Base-by-base conservation (phyloP, 2,113 vertebrate genomes). In the Psephotus haematonotus region DNA sequence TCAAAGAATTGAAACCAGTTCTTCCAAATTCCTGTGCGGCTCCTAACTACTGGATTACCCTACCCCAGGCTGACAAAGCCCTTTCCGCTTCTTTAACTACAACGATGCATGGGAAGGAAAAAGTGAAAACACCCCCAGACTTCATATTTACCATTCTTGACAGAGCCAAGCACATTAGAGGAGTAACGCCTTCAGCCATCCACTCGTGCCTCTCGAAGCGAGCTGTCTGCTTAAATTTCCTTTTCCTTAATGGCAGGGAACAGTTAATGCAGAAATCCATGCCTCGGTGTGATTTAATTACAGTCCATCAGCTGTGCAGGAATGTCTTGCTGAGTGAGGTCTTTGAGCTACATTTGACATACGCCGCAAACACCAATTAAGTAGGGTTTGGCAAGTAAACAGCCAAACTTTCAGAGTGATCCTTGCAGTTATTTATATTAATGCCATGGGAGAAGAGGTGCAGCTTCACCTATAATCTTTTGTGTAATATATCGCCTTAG, bases 1-100 rank as follows among this genome's bases (percentile, higher is more conserved):
- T 70, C 79, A 88, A 86, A 80, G 75, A 91, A 93, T 46, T 90
- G n/a, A 93, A 96, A 94, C 59, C 85, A 92, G 90, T 92, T 94
- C 60, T 88, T 90, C 85, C 71, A 83, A 94, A 93, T 95, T 86
- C 75, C 72, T 74, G 29, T 2, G 2, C 43, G 55, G 39, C 37
- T 72, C 20, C 55, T 55, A 74, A 67, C 85, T 87, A 77, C 90
- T 2, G 33, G 24, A 80, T 93, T 94, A 86, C 72, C 47, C 63
- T 79, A 18, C 22, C 17, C 7, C 0, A 0, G n/a, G 33, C 63
- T 89, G 65, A 85, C 35, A 29, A 10, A 50, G 43, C 41, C 53
- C 33, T 37, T 93, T 76, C 49, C 31, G 11, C 43, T 85, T 79
- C 62, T 89, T 88, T 76, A 52, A 81, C 50, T 64, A 64, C 39